Conservation (phyloP, 2,888 invertebrate species). For the Rhopalosiphum nymphaeae region DNA sequence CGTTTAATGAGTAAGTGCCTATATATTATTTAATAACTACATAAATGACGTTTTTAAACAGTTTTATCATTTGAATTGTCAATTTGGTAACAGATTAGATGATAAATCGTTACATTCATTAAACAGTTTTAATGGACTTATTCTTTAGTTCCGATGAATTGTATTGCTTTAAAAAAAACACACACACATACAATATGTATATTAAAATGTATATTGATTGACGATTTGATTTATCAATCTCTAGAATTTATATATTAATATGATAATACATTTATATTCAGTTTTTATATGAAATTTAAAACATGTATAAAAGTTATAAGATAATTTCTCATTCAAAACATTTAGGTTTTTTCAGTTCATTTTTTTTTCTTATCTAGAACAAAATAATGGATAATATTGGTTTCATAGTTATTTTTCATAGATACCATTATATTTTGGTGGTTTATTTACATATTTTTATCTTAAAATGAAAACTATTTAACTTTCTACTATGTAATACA, state of each 20-base stretch:
- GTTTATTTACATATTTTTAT: not conserved
- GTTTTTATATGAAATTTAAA: not conserved
- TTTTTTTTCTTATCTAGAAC: not conserved
- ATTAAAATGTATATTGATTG: not conserved
- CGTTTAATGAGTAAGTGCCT: not conserved
- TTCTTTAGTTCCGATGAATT: not conserved
- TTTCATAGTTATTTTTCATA: not conserved
- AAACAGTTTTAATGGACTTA: not conserved
- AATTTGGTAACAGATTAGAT: not conserved
- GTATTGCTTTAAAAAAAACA: not conserved
- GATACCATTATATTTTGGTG: not conserved
- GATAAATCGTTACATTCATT: not conserved
- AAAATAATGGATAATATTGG: not conserved
- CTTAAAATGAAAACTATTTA: not conserved
- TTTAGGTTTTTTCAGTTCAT: not conserved
- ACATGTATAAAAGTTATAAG: not conserved
- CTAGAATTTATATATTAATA: not conserved
- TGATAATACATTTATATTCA: not conserved
- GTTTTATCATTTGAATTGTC: not conserved
- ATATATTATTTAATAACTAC: not conserved
- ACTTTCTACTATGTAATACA: not conserved
- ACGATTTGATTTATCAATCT: not conserved
- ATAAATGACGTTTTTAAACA: not conserved
- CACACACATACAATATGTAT: not conserved
- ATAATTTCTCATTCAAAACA: not conserved